These are phyloP conservation scores for Pangasius djambal DNA, from an alignment of 2,797 vertebrate genomes.

Conservation along the genomic window DNA sequence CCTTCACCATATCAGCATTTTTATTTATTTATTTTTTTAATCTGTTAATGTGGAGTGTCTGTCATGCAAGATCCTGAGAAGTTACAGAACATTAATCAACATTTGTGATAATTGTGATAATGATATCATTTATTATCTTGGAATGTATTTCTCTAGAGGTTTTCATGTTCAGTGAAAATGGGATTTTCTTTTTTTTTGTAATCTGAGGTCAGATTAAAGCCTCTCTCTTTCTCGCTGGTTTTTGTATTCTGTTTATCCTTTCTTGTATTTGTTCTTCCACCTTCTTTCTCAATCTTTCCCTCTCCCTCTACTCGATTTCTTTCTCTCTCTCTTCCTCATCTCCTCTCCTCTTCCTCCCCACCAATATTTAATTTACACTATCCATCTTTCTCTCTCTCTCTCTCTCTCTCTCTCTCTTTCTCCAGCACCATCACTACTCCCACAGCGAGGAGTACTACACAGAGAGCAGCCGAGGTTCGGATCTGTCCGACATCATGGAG, in stretches of 20 bases:
- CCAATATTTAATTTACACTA: background rate
- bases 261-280: background rate
- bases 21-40: too few species aligned
- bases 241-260: background rate
- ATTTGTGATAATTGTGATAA: background rate
- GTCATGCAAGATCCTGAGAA: too few species aligned
- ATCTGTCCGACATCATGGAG: conserved; percentile 98
- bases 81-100: too few species aligned
- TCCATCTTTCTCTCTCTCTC: background rate
- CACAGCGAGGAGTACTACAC: conserved; percentile 94
- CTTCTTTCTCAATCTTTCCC: background rate
- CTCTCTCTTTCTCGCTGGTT: background rate
- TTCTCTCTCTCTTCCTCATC: too few species aligned
- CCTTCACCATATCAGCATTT: too few species aligned
- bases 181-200: background rate
- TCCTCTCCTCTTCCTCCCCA: background rate
- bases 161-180: background rate
- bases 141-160: background rate
- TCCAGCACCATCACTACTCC: conserved; percentile 83
- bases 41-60: too few species aligned
- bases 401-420: background rate
- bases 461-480: conserved; percentile 95
- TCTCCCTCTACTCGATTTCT: too few species aligned
- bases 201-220: background rate
- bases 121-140: background rate